Base-by-base conservation (phyloP, 2,797 vertebrate genomes). In the Phyllotis vaccarum region DNA sequence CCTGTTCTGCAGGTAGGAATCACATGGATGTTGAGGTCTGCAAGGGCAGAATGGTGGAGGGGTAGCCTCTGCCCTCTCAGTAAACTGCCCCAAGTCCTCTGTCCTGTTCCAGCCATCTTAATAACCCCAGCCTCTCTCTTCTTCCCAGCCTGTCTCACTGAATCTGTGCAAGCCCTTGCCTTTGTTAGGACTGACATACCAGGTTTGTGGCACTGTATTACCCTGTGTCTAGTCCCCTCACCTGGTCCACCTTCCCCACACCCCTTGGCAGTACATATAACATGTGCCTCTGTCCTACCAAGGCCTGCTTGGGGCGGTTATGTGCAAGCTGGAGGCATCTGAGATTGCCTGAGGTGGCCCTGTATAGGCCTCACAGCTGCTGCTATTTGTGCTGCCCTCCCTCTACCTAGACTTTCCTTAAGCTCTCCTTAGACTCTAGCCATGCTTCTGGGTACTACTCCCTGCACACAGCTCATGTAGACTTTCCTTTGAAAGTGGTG, bases 1-100 rank as follows among this genome's bases (percentile, higher is more conserved):
- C 99, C 99, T 96, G 98, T 99, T 52, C 98, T 99, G 94, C 99
- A 99, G 99, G 99, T 99, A 97, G 98, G 98, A 95, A 24, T 46
- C 13, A 31, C 29, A 1, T 85, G 34, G 24, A 46, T 31, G 49
- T 29, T 79, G 40, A 62, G 54, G 43, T 91, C 74, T 62, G 2
- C 14, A 74, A 43, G 78, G 46, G 43, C 31, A 40, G 29, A 52
- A 19, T 16, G 74, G 79, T 29, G 3, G 89, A 66, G 62, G 68
- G 54, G 17, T 19, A 8, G 7, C 40, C 40, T 11, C 66, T 14
- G 22, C 24, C 54, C 52, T 64, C 34, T 60, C 31, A 58, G 27
- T 54, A 17, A 89, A 56, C 6, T 14, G 13, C 52, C 13, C 37
- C 14, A 9, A 56, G n/a, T 34, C 68, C 22, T 52, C 0, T 75